phyloP scores from a whole-genome alignment of 2,113 vertebrate species.

The Vombatus ursinus region DNA sequence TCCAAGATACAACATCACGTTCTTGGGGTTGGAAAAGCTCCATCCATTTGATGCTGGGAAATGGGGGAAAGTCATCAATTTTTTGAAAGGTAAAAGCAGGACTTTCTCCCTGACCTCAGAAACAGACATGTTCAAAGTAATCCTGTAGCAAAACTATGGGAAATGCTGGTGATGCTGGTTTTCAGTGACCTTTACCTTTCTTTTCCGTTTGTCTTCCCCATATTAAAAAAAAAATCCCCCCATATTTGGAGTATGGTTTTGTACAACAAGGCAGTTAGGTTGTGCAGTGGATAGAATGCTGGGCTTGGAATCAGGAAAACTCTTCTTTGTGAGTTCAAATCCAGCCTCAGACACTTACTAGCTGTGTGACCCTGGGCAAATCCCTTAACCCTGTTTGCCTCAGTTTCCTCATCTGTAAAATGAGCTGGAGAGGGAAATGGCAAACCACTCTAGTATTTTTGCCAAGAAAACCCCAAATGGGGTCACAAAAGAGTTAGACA shows the following conservation, averaged over 20 bases:
- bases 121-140: neutral
- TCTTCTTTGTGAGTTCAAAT: neutral
- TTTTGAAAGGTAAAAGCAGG: slow-evolving; percentile 91
- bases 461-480: neutral
- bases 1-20: slow-evolving; percentile 96
- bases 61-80: slow-evolving; percentile 96
- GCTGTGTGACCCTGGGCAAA: neutral
- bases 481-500: neutral
- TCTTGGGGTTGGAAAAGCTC: slow-evolving; percentile 96
- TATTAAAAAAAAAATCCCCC: neutral
- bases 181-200: neutral
- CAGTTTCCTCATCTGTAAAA: neutral
- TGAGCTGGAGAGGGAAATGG: neutral
- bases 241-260: neutral
- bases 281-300: neutral
- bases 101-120: neutral
- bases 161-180: neutral
- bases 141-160: neutral
- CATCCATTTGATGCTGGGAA: slow-evolving; percentile 97
- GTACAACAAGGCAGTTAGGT: neutral
- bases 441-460: neutral
- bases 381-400: neutral
- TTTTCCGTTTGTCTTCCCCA: neutral
- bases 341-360: neutral
- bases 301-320: neutral